Base-by-base conservation (phyloP, 2,888 invertebrate genomes). In the Anthrax anthrax region DNA sequence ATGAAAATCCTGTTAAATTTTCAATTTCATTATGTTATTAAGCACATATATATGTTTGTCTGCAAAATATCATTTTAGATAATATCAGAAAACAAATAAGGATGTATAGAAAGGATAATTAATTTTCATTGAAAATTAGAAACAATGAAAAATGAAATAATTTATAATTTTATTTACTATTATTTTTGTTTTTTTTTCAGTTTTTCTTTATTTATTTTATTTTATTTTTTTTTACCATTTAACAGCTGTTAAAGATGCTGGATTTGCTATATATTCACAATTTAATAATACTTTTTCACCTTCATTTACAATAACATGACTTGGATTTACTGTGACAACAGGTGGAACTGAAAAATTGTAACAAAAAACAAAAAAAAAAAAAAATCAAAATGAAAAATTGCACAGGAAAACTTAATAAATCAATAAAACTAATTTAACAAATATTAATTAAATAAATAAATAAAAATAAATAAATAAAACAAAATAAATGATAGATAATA, bases 241-340 rank as follows among this genome's bases (percentile, higher is more conserved):
- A 43, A 87, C 86, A 53, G 75, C 75, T 42, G 72, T 75, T 32
- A 91, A 70, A 12, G 82, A 76, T 19, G 85, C 81, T 1, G 92
- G 91, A 70, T 92, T 92, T 47, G 91, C 86, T 53, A 82, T 81
- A 62, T 88, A 90, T 57, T 80, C 77, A 65, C 91, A 91, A 53
- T 79, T 77, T 44, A 91, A 74, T 37, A 84, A 70, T 40, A 86
- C 75, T 54, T 81, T 79, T 34, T 77, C 74, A 14, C 80, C 79
- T 65, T 90, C 91, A 56, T 84, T 82, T 6, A 84, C 81, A 0
- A 85, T 84, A 51, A 84, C 75, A 62, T 84, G 84, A 29, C 73
- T 74, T 0, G 88, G 86, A 43, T 72, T 75, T 45, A 90, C 80
- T 47, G 72, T 74, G 4, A 91, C 85, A 47, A 87, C 81, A 5